Conservation (phyloP, 2,797 vertebrate genomes). For the Aldrovandia affinis region DNA sequence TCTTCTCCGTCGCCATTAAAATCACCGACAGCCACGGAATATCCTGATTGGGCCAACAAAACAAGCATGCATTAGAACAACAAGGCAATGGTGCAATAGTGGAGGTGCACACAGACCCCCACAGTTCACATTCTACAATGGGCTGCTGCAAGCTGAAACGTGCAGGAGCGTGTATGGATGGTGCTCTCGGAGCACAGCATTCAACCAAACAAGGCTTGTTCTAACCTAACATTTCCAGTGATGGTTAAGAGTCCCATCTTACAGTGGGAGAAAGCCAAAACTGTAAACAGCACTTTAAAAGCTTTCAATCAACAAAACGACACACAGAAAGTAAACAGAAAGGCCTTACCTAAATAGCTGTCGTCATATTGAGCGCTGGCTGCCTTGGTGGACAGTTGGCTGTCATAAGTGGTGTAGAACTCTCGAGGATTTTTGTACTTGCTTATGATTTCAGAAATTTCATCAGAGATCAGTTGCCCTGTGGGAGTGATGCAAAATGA, state of each 20-base stretch:
- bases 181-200: too few relatives aligned
- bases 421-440: conserved; percentile 64
- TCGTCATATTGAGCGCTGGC: conserved; percentile 89
- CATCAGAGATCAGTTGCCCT: conserved; percentile 94
- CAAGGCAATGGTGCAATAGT: background rate
- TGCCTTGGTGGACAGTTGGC: conserved; percentile 82
- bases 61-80: conserved; percentile 3
- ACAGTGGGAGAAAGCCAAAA: background rate
- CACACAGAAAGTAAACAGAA: background rate
- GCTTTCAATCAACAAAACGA: background rate
- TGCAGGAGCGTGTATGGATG: background rate
- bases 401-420: conserved; percentile 71
- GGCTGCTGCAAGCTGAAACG: background rate
- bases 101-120: too few relatives aligned
- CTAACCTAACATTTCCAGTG: background rate
- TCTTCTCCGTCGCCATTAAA: conserved; percentile 86
- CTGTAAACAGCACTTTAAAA: background rate
- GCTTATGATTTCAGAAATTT: conserved; percentile 83
- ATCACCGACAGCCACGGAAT: conserved; percentile 91
- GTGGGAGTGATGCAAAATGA: conserved; percentile 34
- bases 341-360: conserved; percentile 88
- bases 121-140: background rate
- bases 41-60: conserved; percentile 74
- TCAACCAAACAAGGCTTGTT: background rate
- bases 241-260: background rate